Conservation (phyloP, 1,140 invertebrate species). For the Anastrepha obliqua region DNA sequence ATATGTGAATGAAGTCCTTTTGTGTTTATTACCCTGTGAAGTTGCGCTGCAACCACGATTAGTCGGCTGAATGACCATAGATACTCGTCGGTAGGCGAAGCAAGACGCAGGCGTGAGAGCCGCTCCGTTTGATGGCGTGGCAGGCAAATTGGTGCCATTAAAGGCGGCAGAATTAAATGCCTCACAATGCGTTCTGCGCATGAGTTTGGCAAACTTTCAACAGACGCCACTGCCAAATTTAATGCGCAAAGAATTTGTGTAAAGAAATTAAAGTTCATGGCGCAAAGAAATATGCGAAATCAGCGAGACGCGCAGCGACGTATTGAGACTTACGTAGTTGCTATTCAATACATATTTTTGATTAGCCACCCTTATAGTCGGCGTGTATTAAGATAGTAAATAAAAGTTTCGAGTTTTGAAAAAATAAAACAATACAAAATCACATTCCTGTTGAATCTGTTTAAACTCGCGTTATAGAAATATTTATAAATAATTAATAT, state of each 20-base stretch:
- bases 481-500: no score
- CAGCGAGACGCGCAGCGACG: no score
- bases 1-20: constrained; percentile 28
- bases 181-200: constrained; percentile 14
- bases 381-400: no score
- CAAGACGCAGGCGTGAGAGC: neutral
- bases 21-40: constrained; percentile 42
- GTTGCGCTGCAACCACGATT: constrained; percentile 12
- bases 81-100: neutral
- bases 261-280: neutral
- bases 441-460: no score
- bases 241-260: neutral
- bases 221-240: constrained; percentile 14
- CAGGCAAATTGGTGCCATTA: constrained; percentile 54
- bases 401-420: no score
- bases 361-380: no score
- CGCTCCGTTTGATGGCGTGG: constrained; percentile 22
- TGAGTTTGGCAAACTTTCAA: neutral
- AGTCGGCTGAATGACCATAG: neutral
- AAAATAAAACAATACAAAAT: no score
- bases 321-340: no score
- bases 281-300: neutral
- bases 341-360: no score
- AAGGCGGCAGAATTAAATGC: constrained; percentile 31
- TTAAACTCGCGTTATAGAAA: no score